These are phyloP conservation scores for Turritopsis rubra DNA, from an alignment of 30 jellyfish, hydroid and myxozoan species.

Conservation along the genomic window DNA sequence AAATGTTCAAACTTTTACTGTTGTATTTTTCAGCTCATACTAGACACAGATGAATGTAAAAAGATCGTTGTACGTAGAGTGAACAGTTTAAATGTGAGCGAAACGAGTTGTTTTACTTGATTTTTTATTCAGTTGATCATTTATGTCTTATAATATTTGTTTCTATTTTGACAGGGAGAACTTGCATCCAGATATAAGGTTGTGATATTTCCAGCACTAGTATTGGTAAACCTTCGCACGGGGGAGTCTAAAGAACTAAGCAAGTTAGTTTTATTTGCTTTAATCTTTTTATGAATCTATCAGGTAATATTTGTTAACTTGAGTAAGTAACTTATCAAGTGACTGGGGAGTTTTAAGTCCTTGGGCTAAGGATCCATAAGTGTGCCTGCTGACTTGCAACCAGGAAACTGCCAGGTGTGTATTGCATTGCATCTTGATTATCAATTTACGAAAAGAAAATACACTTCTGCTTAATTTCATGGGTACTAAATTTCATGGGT, in stretches of 20 bases:
- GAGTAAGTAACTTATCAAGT: too few relatives aligned
- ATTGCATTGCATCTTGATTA: too few relatives aligned
- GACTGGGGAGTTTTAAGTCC: too few relatives aligned
- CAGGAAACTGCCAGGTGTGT: too few relatives aligned
- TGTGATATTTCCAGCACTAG: conserved; percentile 61
- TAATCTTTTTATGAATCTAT: too few relatives aligned
- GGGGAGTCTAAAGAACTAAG: conserved; percentile 78
- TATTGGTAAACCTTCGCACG: conserved; percentile 33
- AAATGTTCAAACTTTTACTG: neutral
- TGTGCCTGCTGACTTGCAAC: too few relatives aligned
- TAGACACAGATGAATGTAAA: conserved; percentile 65
- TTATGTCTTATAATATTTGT: neutral
- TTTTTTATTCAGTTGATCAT: neutral
- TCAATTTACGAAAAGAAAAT: too few relatives aligned
- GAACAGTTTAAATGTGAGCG: conserved; percentile 54
- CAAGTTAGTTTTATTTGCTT: conserved; percentile 28
- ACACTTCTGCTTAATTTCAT: too few relatives aligned
- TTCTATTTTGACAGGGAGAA: conserved; percentile 27
- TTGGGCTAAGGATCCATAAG: too few relatives aligned
- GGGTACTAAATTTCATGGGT: too few relatives aligned
- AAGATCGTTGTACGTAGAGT: conserved; percentile 60
- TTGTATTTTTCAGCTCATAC: conserved; percentile 45
- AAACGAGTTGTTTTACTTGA: too few relatives aligned
- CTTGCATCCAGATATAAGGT: conserved; percentile 45
- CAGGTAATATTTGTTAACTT: too few relatives aligned